phyloP scores from a whole-genome alignment of 2,888 invertebrate genomes.

The Ctenicera cuprea region DNA sequence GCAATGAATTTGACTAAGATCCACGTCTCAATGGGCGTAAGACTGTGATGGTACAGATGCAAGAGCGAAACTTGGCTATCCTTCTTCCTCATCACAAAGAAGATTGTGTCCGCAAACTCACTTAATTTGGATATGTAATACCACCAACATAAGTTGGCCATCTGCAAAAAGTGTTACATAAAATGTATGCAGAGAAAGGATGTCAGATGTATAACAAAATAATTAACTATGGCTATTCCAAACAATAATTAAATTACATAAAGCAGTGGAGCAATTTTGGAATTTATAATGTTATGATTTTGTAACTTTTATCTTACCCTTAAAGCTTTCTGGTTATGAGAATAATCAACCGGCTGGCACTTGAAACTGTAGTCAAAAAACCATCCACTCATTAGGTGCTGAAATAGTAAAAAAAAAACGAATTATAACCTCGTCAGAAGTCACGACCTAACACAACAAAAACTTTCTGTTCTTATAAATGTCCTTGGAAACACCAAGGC shows the following conservation, averaged over 20 bases:
- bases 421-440: not conserved
- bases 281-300: too few relatives aligned
- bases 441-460: not conserved
- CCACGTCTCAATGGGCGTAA: conserved; percentile 87
- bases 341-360: conserved; percentile 97
- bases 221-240: not conserved
- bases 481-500: conserved; percentile 59
- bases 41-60: conserved; percentile 89
- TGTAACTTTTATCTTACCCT: conserved; percentile 85
- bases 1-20: conserved; percentile 85
- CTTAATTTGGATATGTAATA: conserved; percentile 93
- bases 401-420: conserved; percentile 68
- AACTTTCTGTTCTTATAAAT: conserved; percentile 1
- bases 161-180: conserved; percentile 75
- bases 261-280: too few relatives aligned
- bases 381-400: conserved; percentile 96
- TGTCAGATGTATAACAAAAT: not conserved
- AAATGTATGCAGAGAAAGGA: not conserved
- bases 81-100: conserved; percentile 90
- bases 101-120: conserved; percentile 91
- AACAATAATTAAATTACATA: too few relatives aligned
- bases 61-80: conserved; percentile 89
- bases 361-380: conserved; percentile 92
- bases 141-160: conserved; percentile 91
- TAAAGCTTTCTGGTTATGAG: conserved; percentile 87